Base-by-base conservation (phyloP, 92 coral and sea anemone genomes). In the Phenganax subtilis region DNA sequence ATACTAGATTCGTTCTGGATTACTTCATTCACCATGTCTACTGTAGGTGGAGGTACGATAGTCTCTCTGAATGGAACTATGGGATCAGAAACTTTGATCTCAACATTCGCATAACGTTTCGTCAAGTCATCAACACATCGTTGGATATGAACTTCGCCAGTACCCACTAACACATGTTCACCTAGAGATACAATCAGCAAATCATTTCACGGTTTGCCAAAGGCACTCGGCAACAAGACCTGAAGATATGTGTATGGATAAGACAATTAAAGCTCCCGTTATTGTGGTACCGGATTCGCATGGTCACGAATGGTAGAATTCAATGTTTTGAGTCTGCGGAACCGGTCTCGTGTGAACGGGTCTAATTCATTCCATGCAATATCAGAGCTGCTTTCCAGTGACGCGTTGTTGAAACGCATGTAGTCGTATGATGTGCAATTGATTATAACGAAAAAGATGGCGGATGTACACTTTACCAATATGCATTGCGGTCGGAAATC, bases 11-110 rank as follows among this genome's bases (percentile, higher is more conserved):
- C 93, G 37, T 61, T 66, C 11, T 84, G 88, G 51, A 94, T 92
- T 51, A 88, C 84, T 80, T 94, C 98, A 71, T 94, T 94, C 71
- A 94, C 98, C 90, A 93, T 92, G 85, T 94, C 98, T 25, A 88
- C 87, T 52, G 82, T 91, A 1, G 98, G 98, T 12, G 98, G 98
- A 7, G 68, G 75, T 4, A 94, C 90, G 37, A 94, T 86, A 12
- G 98, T 92, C 68, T 94, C 98, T 59, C 97, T 84, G 90, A 94
- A 94, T 30, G 98, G 98, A 12, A 94, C 90, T n/a, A 94, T 94
- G 57, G 98, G 98, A 14, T 90, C 89, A n/a, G 98, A 94, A 12
- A 94, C 97, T 61, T 89, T 92, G 83, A 94, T 82, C 78, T 93
- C 88, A 20, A 92, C 91, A 64, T 92, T 71, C 8, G 98, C 98